Percentiles rank a stretch among this genome's conserved stretches.
These are phyloP conservation scores for Megaceryle alcyon DNA, from an alignment of 2,797 vertebrate species.

Conservation along the genomic window DNA sequence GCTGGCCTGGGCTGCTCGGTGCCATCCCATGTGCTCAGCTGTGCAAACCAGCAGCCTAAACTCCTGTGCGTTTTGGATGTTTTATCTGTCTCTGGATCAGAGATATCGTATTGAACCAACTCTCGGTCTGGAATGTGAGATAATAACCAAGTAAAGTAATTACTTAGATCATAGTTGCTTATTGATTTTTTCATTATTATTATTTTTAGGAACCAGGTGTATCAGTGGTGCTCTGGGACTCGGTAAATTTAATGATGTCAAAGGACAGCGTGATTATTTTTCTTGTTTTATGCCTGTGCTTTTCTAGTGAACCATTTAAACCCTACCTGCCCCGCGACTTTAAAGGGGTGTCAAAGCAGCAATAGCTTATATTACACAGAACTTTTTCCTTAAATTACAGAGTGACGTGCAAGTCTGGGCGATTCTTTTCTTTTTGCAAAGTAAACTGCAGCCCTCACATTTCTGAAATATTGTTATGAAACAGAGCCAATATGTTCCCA, in stretches of 20 bases:
- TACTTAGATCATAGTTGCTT: not conserved
- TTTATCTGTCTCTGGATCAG: not conserved
- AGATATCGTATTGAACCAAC: not conserved
- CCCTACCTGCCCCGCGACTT: not conserved
- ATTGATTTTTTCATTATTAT: not conserved
- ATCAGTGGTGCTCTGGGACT: not conserved
- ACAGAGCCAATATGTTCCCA: conserved; percentile 44
- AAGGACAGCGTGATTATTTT: not conserved
- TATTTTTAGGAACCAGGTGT: not conserved
- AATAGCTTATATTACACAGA: conserved; percentile 26
- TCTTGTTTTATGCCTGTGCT: not conserved
- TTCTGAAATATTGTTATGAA: conserved; percentile 40
- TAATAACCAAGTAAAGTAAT: not conserved
- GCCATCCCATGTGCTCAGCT: not conserved
- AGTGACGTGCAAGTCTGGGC: not conserved
- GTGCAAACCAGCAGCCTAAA: not conserved
- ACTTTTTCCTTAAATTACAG: conserved; percentile 30
- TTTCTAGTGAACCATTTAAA: not conserved
- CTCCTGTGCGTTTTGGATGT: not conserved
- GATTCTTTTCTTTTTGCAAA: not conserved
- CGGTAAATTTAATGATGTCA: not conserved
- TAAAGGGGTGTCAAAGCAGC: conserved; percentile 18
- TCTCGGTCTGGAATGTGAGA: not conserved
- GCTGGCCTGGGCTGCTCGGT: not conserved
- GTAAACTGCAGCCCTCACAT: not conserved